phyloP scores from a whole-genome alignment of 2,113 vertebrate genomes.

The Chlamydotis undulata region DNA sequence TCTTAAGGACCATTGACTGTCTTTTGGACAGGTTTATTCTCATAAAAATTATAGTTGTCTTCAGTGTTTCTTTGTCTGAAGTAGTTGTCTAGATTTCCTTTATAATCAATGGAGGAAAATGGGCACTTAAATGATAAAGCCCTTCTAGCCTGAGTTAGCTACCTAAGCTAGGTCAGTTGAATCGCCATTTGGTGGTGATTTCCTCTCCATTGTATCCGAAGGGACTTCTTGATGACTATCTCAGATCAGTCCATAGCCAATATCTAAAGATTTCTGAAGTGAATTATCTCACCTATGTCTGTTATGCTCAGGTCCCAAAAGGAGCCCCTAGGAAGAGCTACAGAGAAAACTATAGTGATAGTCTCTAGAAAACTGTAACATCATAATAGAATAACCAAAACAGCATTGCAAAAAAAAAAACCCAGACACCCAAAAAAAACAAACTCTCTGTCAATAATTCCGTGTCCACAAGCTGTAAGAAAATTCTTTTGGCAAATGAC shows the following conservation, averaged over 20 bases:
- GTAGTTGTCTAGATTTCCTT: neutral
- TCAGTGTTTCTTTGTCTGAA: neutral
- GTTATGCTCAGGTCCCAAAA: neutral
- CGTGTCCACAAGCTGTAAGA: neutral
- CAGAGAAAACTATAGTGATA: neutral
- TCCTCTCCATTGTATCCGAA: neutral
- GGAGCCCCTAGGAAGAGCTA: neutral
- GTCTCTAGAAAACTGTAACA: neutral
- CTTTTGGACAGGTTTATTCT: neutral
- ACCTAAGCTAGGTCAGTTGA: neutral
- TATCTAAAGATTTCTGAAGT: neutral
- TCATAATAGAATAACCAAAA: neutral
- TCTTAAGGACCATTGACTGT: neutral
- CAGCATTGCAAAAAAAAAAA: neutral
- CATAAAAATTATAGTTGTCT: neutral
- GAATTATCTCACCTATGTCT: neutral
- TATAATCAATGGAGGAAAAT: neutral
- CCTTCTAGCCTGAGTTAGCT: neutral
- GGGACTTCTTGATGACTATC: neutral
- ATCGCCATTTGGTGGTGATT: neutral
- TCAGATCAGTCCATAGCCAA: neutral
- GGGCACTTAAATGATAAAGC: neutral
- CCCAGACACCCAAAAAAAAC: neutral
- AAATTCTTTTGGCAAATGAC: slow-evolving; percentile 31
- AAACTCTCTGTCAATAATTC: neutral